Conservation (phyloP, 2,797 vertebrate genomes). For the Cossypha niveicapilla region DNA sequence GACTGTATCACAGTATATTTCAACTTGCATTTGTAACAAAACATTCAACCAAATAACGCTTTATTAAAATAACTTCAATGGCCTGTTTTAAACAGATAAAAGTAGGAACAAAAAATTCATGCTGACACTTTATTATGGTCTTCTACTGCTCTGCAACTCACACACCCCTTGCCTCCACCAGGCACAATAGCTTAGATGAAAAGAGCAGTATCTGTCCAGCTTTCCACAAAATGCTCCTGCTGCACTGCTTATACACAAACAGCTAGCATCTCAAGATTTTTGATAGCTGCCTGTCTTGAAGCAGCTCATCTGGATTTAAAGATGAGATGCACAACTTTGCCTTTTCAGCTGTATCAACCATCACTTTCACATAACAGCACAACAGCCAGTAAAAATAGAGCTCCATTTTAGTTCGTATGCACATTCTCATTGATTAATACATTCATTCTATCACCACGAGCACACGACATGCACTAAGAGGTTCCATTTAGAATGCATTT, state of each 20-base stretch:
- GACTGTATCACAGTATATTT: background rate
- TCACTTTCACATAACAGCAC: background rate
- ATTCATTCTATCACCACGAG: background rate
- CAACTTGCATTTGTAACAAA: conserved; percentile 34
- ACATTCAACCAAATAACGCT: background rate
- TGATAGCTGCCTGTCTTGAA: background rate
- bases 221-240: background rate
- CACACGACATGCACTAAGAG: background rate
- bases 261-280: background rate
- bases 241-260: background rate
- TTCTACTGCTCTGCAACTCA: background rate
- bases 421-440: background rate
- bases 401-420: background rate
- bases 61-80: conserved; percentile 12
- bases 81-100: background rate
- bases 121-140: background rate
- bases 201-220: background rate
- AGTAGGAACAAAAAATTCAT: background rate
- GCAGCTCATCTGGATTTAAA: background rate
- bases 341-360: background rate
- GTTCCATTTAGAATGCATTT: background rate
- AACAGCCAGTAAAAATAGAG: background rate
- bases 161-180: background rate
- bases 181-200: background rate
- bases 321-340: background rate